Conservation (phyloP, 2,888 invertebrate species). For the Elaeidobius kamerunicus region DNA sequence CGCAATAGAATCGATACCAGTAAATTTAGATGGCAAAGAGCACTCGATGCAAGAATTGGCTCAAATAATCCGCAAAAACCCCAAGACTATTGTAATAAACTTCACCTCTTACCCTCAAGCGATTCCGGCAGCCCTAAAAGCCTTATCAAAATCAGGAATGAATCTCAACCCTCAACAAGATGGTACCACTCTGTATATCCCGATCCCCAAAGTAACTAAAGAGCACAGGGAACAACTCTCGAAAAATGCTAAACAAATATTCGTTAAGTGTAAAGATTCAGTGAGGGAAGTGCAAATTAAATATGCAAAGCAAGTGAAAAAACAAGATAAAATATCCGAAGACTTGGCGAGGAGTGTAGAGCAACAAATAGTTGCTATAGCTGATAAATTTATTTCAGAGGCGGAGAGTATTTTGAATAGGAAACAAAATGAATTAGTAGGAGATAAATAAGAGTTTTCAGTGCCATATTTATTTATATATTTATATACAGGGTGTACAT, state of each 20-base stretch:
- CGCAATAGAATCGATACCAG: conserved; percentile 71
- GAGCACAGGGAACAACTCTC: conserved; percentile 87
- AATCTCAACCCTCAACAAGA: conserved; percentile 95
- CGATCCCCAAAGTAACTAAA: conserved; percentile 89
- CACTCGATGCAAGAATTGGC: conserved; percentile 85
- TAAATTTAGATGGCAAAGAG: conserved; percentile 75
- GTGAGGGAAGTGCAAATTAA: conserved; percentile 75
- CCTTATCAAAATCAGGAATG: conserved; percentile 78
- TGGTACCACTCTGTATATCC: conserved; percentile 84
- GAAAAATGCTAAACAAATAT: conserved; percentile 82
- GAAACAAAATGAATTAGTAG: conserved; percentile 76
- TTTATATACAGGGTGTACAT: too few relatives aligned
- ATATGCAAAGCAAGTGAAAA: conserved; percentile 67
- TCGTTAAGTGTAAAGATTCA: conserved; percentile 72
- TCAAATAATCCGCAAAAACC: conserved; percentile 82
- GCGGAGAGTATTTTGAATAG: conserved; percentile 63
- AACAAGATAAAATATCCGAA: conserved; percentile 64
- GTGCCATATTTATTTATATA: neutral
- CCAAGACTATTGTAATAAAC: conserved; percentile 81
- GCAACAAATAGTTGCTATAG: conserved; percentile 66
- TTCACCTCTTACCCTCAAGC: conserved; percentile 83
- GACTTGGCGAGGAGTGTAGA: conserved; percentile 67
- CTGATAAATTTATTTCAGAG: conserved; percentile 63
- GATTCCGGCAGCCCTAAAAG: conserved; percentile 72
- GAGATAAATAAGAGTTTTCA: conserved; percentile 52